These are phyloP conservation scores for Drosophila kurseongensis DNA, from an alignment of 1,140 invertebrate genomes.

Conservation along the genomic window DNA sequence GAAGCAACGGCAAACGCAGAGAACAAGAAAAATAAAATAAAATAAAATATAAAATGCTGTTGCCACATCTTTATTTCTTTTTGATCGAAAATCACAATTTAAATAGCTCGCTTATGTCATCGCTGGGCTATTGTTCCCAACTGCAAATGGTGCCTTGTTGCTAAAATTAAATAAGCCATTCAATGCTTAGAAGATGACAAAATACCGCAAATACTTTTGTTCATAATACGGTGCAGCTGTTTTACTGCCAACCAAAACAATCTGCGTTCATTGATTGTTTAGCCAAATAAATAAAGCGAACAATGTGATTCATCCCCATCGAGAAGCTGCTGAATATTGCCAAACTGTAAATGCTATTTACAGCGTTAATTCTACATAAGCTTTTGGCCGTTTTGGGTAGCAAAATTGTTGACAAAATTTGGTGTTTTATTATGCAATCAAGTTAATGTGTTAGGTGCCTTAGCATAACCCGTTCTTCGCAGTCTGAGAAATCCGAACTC, in stretches of 20 bases:
- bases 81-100: slow-evolving; percentile 55
- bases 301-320: slow-evolving; percentile 17
- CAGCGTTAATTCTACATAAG: slow-evolving; percentile 22
- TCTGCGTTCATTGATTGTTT: slow-evolving; percentile 46
- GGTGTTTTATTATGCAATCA: slow-evolving; percentile 53
- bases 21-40: slow-evolving; percentile 21
- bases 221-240: slow-evolving; percentile 54
- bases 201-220: slow-evolving; percentile 47
- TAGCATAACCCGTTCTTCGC: slow-evolving; percentile 34
- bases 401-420: slow-evolving; percentile 26
- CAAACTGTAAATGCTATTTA: slow-evolving; percentile 20
- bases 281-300: slow-evolving; percentile 33
- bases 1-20: background rate
- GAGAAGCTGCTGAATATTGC: slow-evolving; percentile 22
- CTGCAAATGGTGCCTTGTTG: slow-evolving; percentile 52
- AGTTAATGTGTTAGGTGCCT: slow-evolving; percentile 15
- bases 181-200: slow-evolving; percentile 50
- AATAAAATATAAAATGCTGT: slow-evolving; percentile 3
- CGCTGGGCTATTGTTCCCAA: slow-evolving; percentile 22
- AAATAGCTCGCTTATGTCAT: slow-evolving; percentile 71
- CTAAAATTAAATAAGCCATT: slow-evolving; percentile 60
- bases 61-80: slow-evolving; percentile 43
- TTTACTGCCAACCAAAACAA: slow-evolving; percentile 33
- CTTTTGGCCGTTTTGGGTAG: slow-evolving; percentile 21
- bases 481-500: slow-evolving; percentile 3